Conservation (phyloP, 2,888 invertebrate species). For the Pedicia rivosa region DNA sequence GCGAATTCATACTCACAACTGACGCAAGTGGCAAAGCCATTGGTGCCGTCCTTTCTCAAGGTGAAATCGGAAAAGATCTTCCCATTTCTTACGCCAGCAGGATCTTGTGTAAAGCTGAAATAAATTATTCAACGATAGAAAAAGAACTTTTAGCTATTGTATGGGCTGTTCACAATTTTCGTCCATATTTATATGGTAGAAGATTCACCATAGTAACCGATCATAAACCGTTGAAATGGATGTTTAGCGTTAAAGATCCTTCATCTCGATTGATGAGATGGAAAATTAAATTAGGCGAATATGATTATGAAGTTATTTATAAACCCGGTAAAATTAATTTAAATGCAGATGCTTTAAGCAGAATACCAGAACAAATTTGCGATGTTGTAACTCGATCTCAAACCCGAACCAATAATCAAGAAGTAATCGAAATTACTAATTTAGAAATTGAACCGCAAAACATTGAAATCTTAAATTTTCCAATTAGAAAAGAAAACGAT, state of each 20-base stretch:
- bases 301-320: constrained; percentile 16
- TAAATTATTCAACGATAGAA: constrained; percentile 16
- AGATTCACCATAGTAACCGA: constrained; percentile 18
- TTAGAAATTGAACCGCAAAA: too few species aligned
- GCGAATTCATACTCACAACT: constrained; percentile 17
- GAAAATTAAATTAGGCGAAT: constrained; percentile 17
- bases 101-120: constrained; percentile 16
- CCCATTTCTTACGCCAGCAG: constrained; percentile 17
- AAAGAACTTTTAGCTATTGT: constrained; percentile 17
- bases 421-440: too few species aligned
- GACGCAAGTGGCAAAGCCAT: constrained; percentile 17
- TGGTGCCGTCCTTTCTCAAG: constrained; percentile 17
- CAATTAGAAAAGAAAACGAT: too few species aligned
- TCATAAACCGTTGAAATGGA: constrained; percentile 17
- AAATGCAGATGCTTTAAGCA: constrained; percentile 13
- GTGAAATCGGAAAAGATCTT: constrained; percentile 9
- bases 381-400: too few species aligned
- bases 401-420: too few species aligned
- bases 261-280: constrained; percentile 16
- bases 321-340: constrained; percentile 12
- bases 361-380: background rate
- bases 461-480: too few species aligned
- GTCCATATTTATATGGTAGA: constrained; percentile 18
- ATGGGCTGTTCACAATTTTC: constrained; percentile 15
- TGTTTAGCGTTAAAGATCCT: constrained; percentile 15